A percentile compares a stretch with the other conserved stretches of the same genome.
Conservation (phyloP, 1,140 invertebrate genomes). For the Formica exsecta region DNA sequence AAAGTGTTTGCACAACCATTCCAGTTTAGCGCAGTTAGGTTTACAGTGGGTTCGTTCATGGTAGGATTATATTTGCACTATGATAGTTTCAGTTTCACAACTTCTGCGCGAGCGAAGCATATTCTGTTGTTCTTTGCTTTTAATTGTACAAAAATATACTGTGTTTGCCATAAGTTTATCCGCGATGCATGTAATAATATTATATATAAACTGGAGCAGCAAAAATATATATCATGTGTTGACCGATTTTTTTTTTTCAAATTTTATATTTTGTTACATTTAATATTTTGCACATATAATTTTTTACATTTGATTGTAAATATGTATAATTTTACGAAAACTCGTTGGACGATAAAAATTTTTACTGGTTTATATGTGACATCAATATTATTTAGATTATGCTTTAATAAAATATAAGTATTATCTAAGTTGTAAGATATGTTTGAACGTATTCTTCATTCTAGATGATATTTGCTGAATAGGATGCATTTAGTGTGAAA, state of each 20-base stretch:
- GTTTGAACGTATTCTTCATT: background rate
- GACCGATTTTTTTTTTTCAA: background rate
- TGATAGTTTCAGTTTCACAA: background rate
- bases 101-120: background rate
- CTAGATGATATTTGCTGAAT: background rate
- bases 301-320: background rate
- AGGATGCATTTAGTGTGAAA: slow-evolving; percentile 10
- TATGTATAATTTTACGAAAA: too few species aligned
- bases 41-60: background rate
- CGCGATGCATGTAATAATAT: background rate
- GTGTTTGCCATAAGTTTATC: background rate
- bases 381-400: background rate
- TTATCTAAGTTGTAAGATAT: background rate
- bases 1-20: background rate
- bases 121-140: background rate
- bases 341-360: background rate
- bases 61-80: background rate
- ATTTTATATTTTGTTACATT: slow-evolving; percentile 5
- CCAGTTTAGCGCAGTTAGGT: background rate
- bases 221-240: background rate
- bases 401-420: background rate
- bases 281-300: too few species aligned
- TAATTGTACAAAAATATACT: background rate
- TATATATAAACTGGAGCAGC: background rate
- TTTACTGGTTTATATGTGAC: background rate